These are phyloP conservation scores for Brachymystax lenok DNA, from an alignment of 2,797 vertebrate genomes.

Conservation along the genomic window DNA sequence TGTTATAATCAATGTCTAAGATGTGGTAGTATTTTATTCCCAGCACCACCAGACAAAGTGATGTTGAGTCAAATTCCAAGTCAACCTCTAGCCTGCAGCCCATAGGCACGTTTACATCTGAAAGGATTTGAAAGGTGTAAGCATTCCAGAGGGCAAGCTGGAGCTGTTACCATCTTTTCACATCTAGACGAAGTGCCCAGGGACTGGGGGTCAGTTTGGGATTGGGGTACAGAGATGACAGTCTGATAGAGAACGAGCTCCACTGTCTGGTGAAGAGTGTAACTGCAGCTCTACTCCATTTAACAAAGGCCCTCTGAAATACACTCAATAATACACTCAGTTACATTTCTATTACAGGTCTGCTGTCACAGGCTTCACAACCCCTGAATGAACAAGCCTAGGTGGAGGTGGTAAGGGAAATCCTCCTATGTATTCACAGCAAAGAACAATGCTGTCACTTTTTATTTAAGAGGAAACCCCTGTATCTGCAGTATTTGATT, in stretches of 20 bases:
- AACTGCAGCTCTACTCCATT: not conserved
- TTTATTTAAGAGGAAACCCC: conserved; percentile 41
- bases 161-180: not conserved
- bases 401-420: conserved; percentile 63
- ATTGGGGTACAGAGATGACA: not conserved
- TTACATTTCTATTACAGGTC: conserved; percentile 51
- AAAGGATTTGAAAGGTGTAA: conserved; percentile 70
- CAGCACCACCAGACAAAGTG: not conserved
- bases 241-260: conserved; percentile 65
- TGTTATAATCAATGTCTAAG: not conserved
- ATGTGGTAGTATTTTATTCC: not conserved
- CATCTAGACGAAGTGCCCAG: conserved; percentile 27
- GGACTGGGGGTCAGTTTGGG: conserved; percentile 42
- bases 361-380: conserved; percentile 59
- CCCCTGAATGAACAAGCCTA: conserved; percentile 53
- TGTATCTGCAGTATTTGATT: conserved; percentile 59
- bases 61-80: not conserved
- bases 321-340: conserved; percentile 18
- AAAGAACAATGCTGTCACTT: conserved; percentile 51
- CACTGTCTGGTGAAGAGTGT: conserved; percentile 56
- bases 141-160: conserved; percentile 22
- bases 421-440: conserved; percentile 18
- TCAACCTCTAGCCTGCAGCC: not conserved
- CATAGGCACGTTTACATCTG: not conserved
- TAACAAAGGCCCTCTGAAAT: conserved; percentile 4